Percentiles rank a stretch among this genome's conserved stretches.
These are phyloP conservation scores for Atherix ibis DNA, from an alignment of 2,888 invertebrate genomes.

Conservation along the genomic window DNA sequence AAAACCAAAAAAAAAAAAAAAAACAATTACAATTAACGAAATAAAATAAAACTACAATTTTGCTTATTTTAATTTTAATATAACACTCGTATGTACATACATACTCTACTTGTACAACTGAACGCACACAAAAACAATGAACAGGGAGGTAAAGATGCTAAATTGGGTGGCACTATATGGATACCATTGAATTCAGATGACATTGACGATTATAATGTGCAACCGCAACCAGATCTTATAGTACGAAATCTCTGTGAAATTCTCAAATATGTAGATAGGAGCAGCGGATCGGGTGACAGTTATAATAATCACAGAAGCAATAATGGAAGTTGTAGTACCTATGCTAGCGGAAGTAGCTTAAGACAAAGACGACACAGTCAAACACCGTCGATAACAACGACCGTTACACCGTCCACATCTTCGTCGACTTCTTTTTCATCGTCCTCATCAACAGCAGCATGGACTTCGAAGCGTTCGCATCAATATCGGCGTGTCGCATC, in stretches of 20 bases:
- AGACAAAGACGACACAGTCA: neutral
- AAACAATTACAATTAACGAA: constrained; percentile 5
- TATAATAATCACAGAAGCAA: neutral
- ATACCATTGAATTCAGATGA: constrained; percentile 38
- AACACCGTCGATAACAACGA: neutral
- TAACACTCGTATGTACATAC: neutral
- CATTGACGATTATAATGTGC: constrained; percentile 12
- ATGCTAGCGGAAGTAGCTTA: neutral
- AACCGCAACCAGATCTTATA: constrained; percentile 21
- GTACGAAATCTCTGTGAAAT: constrained; percentile 24
- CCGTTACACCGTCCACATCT: too few relatives aligned
- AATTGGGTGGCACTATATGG: constrained; percentile 67
- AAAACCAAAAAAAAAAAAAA: constrained; percentile 10
- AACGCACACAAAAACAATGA: constrained; percentile 8
- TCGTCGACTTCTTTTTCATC: neutral
- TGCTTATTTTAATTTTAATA: neutral
- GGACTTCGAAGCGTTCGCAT: neutral
- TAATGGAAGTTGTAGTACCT: neutral
- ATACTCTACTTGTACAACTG: neutral
- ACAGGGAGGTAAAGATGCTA: constrained; percentile 60
- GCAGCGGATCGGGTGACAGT: neutral
- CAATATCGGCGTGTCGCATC: constrained; percentile 13
- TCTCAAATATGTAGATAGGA: constrained; percentile 22
- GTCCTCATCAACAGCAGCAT: neutral
- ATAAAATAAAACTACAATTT: neutral